Evolutionary conservation across 2,113 vertebrate genomes (phyloP).

Genomic region (Bothrops jararaca): DNA sequence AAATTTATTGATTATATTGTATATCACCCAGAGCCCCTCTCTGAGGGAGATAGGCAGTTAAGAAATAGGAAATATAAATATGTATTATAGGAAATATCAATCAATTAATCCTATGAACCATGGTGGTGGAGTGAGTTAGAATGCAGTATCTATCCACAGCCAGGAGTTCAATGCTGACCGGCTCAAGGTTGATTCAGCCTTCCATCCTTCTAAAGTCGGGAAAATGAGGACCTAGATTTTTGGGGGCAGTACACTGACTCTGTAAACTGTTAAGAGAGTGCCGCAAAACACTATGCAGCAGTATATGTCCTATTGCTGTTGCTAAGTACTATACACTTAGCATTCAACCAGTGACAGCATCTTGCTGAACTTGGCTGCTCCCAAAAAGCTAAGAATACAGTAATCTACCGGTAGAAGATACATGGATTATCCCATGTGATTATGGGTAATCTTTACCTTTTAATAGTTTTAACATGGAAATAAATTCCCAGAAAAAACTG

Average conservation of each 20-base stretch:
- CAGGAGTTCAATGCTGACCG: not conserved
- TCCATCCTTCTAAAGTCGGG: not conserved
- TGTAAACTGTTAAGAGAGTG: not conserved
- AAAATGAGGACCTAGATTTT: not conserved
- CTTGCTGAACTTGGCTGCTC: not conserved
- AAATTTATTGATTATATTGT: not conserved
- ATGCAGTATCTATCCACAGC: no score
- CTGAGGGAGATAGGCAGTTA: not conserved
- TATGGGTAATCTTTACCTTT: not conserved
- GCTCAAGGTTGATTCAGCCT: not conserved
- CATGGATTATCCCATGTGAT: not conserved
- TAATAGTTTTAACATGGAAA: not conserved
- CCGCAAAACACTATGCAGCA: not conserved
- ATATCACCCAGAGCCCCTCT: not conserved
- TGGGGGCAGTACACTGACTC: not conserved
- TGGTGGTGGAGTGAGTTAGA: no score
- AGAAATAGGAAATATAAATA: not conserved
- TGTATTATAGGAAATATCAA: no score
- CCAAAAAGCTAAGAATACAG: not conserved
- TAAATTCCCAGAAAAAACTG: not conserved
- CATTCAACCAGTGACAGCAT: not conserved
- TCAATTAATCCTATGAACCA: no score
- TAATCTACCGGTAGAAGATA: not conserved
- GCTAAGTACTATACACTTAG: not conserved
- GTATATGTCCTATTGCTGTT: not conserved